phyloP scores from a whole-genome alignment of 64 coral and sea anemone species.

The Montipora sp. region DNA sequence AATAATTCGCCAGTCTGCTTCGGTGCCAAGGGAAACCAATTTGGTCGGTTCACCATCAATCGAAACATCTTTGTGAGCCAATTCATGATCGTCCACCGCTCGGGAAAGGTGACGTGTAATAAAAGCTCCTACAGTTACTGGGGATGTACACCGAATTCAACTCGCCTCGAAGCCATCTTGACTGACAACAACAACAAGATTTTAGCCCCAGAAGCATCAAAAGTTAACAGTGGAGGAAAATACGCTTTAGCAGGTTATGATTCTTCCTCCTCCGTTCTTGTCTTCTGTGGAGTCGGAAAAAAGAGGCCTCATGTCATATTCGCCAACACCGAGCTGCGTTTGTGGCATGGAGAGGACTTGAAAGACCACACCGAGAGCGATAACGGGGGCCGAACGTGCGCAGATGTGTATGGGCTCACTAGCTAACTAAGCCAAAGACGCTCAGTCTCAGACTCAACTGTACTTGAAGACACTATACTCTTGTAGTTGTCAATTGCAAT shows the following conservation, averaged over 20 bases:
- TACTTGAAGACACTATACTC: too few relatives aligned
- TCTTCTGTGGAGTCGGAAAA: background rate
- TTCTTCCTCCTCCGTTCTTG: background rate
- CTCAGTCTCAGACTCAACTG: too few relatives aligned
- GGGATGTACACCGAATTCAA: background rate
- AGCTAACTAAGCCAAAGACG: too few relatives aligned
- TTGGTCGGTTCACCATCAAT: too few relatives aligned
- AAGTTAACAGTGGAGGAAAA: background rate
- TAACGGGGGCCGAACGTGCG: too few relatives aligned
- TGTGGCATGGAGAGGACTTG: conserved; percentile 46
- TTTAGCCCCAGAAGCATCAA: background rate
- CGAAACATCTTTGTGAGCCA: too few relatives aligned
- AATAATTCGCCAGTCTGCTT: too few relatives aligned
- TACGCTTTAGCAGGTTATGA: background rate
- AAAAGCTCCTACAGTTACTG: background rate
- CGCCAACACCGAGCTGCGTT: conserved; percentile 12
- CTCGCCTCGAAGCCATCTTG: background rate
- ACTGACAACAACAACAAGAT: conserved; percentile 12
- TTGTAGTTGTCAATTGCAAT: too few relatives aligned
- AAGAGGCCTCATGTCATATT: background rate
- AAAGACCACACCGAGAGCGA: too few relatives aligned
- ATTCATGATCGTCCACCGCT: background rate
- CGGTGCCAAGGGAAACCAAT: too few relatives aligned
- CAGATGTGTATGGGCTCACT: too few relatives aligned
- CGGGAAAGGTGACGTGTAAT: background rate